phyloP scores from a whole-genome alignment of 2,797 vertebrate species.

The Naso thynnoides region DNA sequence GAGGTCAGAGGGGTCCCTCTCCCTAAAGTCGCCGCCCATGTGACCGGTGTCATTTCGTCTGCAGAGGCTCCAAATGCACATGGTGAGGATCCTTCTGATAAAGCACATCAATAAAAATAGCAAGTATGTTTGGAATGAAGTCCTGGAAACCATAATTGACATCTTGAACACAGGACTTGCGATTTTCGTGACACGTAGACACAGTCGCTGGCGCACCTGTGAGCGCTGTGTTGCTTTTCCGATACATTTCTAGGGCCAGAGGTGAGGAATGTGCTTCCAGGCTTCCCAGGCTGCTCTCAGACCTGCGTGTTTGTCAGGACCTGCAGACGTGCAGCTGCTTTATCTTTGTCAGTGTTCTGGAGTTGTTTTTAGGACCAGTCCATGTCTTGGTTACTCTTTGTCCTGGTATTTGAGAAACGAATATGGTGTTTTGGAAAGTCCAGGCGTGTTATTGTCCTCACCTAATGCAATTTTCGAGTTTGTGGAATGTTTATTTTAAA shows the following conservation, averaged over 20 bases:
- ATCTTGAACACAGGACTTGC: not conserved
- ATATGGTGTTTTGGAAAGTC: not conserved
- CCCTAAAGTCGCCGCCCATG: constrained; percentile 87
- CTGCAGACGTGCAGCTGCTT: constrained; percentile 50
- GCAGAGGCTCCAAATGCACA: constrained; percentile 47
- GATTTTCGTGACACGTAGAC: not conserved
- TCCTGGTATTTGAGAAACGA: not conserved
- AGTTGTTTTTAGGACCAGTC: not conserved
- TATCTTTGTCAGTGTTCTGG: not conserved
- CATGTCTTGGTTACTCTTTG: not conserved
- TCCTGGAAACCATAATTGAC: constrained; percentile 1
- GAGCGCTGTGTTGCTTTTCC: not conserved
- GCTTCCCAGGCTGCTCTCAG: constrained; percentile 34
- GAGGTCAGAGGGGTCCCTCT: constrained; percentile 60
- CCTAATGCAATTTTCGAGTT: not conserved
- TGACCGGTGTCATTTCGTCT: constrained; percentile 83
- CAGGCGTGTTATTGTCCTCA: not conserved
- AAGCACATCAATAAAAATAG: not conserved
- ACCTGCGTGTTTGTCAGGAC: constrained; percentile 50
- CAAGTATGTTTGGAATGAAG: not conserved
- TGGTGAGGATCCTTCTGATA: constrained; percentile 51
- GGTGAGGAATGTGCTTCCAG: constrained; percentile 70
- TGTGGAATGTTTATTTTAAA: not conserved
- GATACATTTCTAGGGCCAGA: constrained; percentile 13
- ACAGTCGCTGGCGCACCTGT: not conserved